These are phyloP conservation scores for Mormyrus hasselquistii DNA, from an alignment of 2,797 vertebrate genomes.

Conservation along the genomic window DNA sequence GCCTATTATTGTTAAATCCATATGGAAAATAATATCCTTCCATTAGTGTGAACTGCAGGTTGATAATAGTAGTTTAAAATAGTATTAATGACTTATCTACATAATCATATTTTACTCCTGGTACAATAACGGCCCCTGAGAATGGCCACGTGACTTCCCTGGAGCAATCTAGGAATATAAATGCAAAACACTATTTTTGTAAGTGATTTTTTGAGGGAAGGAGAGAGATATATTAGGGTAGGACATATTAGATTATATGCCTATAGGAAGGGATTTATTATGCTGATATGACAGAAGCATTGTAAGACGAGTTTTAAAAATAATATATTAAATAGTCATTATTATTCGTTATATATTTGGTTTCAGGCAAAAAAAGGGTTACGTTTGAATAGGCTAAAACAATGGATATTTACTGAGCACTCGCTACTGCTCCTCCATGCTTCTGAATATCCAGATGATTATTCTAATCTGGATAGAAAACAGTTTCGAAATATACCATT, in stretches of 20 bases:
- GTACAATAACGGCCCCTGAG: not conserved
- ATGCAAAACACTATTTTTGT: not conserved
- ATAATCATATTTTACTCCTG: conserved; percentile 3
- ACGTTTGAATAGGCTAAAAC: not conserved
- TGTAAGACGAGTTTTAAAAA: too few species aligned
- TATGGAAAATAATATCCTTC: not conserved
- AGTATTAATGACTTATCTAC: not conserved
- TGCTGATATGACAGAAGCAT: not conserved
- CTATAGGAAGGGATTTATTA: not conserved
- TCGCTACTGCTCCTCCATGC: conserved; percentile 18
- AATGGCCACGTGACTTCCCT: not conserved
- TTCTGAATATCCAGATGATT: conserved; percentile 24
- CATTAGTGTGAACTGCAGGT: not conserved
- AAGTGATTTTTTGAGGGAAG: not conserved
- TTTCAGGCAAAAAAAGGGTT: not conserved
- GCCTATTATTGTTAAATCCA: not conserved
- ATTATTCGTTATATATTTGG: not conserved
- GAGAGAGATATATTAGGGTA: not conserved
- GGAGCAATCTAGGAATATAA: not conserved
- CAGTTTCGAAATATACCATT: conserved; percentile 39
- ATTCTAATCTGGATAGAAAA: conserved; percentile 17
- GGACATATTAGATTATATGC: not conserved
- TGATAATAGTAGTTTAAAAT: not conserved
- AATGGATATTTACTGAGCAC: not conserved
- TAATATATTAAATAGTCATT: not conserved